Evolutionary conservation across 2,888 invertebrate genomes (phyloP).

Genomic region (Patella pellucida): DNA sequence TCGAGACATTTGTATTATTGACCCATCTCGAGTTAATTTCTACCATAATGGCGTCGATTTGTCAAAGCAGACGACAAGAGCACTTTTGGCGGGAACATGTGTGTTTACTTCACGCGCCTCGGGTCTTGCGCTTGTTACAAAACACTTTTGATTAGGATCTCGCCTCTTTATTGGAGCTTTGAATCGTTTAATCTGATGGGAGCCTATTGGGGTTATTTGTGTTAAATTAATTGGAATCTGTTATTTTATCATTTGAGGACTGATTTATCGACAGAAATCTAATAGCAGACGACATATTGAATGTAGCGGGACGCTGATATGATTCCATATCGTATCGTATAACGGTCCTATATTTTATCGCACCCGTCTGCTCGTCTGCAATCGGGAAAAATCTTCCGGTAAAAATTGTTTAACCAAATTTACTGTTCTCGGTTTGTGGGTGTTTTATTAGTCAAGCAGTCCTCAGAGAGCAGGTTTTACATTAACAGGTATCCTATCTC

Average conservation of each 20-base stretch:
- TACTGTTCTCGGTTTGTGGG: neutral
- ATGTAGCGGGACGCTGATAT: neutral
- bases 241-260: neutral
- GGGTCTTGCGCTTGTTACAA: neutral
- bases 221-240: slow-evolving; percentile 5
- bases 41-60: slow-evolving; percentile 2
- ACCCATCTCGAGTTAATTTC: slow-evolving; percentile 1
- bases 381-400: neutral
- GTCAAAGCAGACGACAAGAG: slow-evolving; percentile 9
- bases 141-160: slow-evolving; percentile 6
- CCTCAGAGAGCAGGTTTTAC: neutral
- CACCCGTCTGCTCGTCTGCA: neutral
- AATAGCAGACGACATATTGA: neutral
- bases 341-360: neutral
- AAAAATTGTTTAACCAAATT: slow-evolving; percentile 7
- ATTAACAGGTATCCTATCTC: slow-evolving; percentile 1
- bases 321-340: slow-evolving; percentile 3
- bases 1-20: slow-evolving; percentile 1
- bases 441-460: neutral
- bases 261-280: slow-evolving; percentile 5
- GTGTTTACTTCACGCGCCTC: slow-evolving; percentile 7
- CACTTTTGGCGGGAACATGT: slow-evolving; percentile 10
- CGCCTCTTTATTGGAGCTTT: neutral
- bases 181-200: neutral
- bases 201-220: neutral